Percentiles rank a stretch among this genome's conserved stretches.
Conservation (phyloP, 2,797 vertebrate genomes). For the Momotus momota region DNA sequence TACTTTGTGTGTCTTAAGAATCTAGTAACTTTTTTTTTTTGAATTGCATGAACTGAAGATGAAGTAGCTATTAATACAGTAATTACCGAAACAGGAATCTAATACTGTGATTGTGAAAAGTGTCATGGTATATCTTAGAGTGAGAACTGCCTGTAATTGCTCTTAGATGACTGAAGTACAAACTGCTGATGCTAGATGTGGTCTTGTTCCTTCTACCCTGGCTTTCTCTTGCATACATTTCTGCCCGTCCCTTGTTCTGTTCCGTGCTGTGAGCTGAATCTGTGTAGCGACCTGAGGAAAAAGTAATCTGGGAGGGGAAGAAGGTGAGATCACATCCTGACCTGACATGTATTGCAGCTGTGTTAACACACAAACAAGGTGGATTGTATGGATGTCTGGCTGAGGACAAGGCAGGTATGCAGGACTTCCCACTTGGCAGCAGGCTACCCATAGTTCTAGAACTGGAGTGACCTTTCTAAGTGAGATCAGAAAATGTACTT, state of each 20-base stretch:
- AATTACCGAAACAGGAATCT: constrained; percentile 15
- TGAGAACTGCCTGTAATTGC: neutral
- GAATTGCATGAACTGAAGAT: neutral
- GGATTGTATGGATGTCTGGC: neutral
- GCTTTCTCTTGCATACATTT: neutral
- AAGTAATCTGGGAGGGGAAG: neutral
- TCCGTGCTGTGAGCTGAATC: neutral
- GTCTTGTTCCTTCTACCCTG: neutral
- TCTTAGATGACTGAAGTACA: neutral
- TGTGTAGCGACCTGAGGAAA: neutral
- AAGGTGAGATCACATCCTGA: neutral
- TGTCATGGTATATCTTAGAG: neutral
- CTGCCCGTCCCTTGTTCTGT: neutral
- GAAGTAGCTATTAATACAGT: constrained; percentile 5
- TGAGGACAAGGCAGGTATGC: neutral
- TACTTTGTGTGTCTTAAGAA: neutral
- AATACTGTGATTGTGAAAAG: neutral
- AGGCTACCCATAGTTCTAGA: neutral
- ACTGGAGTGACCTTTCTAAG: neutral
- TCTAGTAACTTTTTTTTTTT: neutral
- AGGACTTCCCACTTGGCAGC: neutral
- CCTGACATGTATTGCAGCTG: neutral
- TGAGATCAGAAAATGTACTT: neutral
- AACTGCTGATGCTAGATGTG: neutral
- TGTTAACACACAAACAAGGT: neutral